Percentiles rank a stretch among this genome's conserved stretches.
These are phyloP conservation scores for Heterotis niloticus DNA, from an alignment of 2,113 vertebrate genomes.

Conservation along the genomic window DNA sequence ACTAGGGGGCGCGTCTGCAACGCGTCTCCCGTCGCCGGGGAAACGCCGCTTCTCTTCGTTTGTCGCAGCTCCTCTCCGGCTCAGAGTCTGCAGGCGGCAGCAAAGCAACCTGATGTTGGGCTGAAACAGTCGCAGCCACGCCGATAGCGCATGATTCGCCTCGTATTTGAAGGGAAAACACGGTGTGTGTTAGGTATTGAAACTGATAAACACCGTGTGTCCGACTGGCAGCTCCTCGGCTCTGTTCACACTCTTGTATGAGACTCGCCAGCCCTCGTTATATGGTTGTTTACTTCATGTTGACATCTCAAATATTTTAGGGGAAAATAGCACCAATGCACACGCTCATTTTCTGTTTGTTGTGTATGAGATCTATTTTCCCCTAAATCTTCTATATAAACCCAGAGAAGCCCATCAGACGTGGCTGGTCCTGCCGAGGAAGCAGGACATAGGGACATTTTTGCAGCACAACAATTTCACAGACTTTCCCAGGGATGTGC, in stretches of 20 bases:
- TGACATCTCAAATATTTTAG: constrained; percentile 54
- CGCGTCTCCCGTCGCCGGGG: not conserved
- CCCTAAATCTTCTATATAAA: constrained; percentile 52
- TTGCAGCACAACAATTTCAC: not conserved
- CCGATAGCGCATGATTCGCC: not conserved
- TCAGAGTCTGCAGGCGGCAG: not conserved
- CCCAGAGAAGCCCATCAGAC: constrained; percentile 29
- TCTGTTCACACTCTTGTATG: constrained; percentile 12
- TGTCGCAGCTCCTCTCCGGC: not conserved
- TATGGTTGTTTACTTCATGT: constrained; percentile 42
- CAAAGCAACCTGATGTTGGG: too few relatives aligned
- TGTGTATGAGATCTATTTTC: constrained; percentile 46
- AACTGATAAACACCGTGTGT: constrained; percentile 45
- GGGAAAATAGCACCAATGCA: constrained; percentile 39
- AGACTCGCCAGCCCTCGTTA: constrained; percentile 18
- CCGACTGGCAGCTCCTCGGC: constrained; percentile 10
- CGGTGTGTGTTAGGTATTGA: constrained; percentile 45
- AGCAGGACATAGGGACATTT: not conserved
- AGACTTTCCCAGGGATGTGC: not conserved
- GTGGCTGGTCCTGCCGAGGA: not conserved
- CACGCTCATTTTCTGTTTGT: constrained; percentile 44
- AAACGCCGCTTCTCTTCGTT: not conserved
- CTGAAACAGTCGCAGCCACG: too few relatives aligned
- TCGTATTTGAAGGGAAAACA: constrained; percentile 49
- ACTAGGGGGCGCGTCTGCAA: not conserved